Evolutionary conservation across 1,140 invertebrate species (phyloP), one percentile per base, ranked within the genome.

Genomic region (Globodera ellingtonae): DNA sequence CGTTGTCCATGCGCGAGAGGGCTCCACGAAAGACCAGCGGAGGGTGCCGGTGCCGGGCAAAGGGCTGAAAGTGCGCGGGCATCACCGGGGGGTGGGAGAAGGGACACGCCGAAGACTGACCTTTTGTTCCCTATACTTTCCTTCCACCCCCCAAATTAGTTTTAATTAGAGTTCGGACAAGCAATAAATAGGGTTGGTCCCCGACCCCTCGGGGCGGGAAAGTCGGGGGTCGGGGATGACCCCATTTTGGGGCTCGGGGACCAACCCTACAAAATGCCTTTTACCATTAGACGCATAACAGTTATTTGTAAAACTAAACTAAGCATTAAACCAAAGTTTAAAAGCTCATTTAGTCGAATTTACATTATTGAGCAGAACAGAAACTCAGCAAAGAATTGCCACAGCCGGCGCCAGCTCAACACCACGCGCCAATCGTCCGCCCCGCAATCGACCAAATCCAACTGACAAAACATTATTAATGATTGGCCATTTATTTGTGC

Each of bases 341-440:
- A 35, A 35, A 35, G 35, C 0, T 35, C 3, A 35, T 1, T 35
- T 3, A 35, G 35, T 35, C 35, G 35, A 35, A 0, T 50, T 18
- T 13, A 77, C 75, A 77, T 77, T 24, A 77, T 77, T 50, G 75
- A 62, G 73, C 87, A 88, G 9, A 85, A 52, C 21, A 83, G 24
- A 71, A 88, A 87, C 75, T 88, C 87, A 2, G 80, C 24, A 7
- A 80, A 44, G 67, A 89, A 86, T 50, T 87, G 85, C 35, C 77
- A 74, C 9, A 85, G 69, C 59, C 87, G 77, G 18, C 84, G 80
- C 46, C 81, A 83, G 7, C 84, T 88, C 2, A 85, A 15, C 15
- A 89, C 87, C 13, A 88, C 88, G 59, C 87, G 70, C 83, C 85
- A 88, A 80, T 88, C 87, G 73, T 89, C 88, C 21, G 87, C 88